Conservation (phyloP, 2,888 invertebrate genomes). For the Xestia ashworthii region DNA sequence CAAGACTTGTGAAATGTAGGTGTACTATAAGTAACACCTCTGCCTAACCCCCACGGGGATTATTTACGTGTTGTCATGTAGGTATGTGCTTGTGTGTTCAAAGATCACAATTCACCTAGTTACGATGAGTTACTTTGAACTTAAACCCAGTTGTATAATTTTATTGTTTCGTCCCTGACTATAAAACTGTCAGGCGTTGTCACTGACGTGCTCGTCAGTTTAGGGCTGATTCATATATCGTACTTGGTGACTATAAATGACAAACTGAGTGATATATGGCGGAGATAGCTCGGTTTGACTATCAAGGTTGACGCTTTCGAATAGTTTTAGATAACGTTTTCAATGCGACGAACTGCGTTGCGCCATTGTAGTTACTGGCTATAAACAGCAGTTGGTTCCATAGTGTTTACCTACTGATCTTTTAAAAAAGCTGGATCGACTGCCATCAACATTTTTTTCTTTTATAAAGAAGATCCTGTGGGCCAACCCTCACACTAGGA, state of each 20-base stretch:
- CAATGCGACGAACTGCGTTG: background rate
- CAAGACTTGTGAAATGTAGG: background rate
- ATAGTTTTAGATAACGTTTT: conserved; percentile 22
- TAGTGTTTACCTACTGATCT: background rate
- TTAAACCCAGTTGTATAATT: conserved; percentile 37
- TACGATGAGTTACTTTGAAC: conserved; percentile 10
- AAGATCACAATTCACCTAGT: conserved; percentile 17
- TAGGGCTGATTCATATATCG: conserved; percentile 44
- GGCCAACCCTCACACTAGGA: background rate
- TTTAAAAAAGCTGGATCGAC: background rate
- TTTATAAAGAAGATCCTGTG: no score
- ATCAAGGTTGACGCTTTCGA: conserved; percentile 38
- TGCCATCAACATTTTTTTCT: background rate
- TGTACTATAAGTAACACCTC: background rate
- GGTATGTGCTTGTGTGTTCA: conserved; percentile 20
- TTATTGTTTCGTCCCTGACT: conserved; percentile 53
- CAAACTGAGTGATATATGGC: conserved; percentile 25
- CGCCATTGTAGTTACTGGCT: background rate
- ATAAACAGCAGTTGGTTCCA: background rate
- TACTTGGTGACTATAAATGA: conserved; percentile 49
- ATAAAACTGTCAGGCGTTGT: conserved; percentile 64
- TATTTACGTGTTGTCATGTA: background rate
- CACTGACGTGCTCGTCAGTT: conserved; percentile 30
- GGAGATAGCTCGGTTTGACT: conserved; percentile 31
- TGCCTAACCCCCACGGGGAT: background rate